Base-by-base conservation (phyloP, 2,113 vertebrate species). In the Pimephales promelas region DNA sequence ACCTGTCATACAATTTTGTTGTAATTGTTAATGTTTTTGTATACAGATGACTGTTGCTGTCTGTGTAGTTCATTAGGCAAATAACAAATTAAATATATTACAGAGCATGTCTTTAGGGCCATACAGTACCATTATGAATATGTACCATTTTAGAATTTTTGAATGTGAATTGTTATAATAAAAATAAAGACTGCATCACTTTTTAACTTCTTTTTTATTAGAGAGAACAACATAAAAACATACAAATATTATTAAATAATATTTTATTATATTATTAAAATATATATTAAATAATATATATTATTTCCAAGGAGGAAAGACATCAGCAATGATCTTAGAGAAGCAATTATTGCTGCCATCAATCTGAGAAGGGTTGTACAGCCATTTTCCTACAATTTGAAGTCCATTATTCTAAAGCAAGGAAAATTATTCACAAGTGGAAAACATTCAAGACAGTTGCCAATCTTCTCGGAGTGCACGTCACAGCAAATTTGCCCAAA, bases 81-180 rank as follows among this genome's bases (percentile, higher is more conserved):
- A 31, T 57, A 6, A 10, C 64, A 56, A 66, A 64, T 61, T 34
- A 14, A 83, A 64, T 2, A 28, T 2, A 54, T 64, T 22, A 56
- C 10, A 24, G 16, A 70, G 45, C 71, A 83, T 83, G 81, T 59
- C n/a, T 70, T 47, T 57, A 76, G 57, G 28, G n/a, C 62, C 45
- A 56, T 73, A 71, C 73, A 66, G 49, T 66, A 73, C 31, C 66
- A 49, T 36, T 71, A 83, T 72, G 31, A 59, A 43, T 57, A 26
- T 72, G n/a, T 79, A 56, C 36, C 57, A 76, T 34, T 78, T 74
- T 79, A 73, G 56, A 64, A 56, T 77, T 75, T 83, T 86, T 79
- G 28, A 70, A 40, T 84, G 62, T 68, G 47, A 34, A 78, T 84
- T 70, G 49, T 84, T 43, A 57, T 40, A 78, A 31, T 84, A 54